Conservation (phyloP, 2,797 vertebrate species). For the Vireo griseus region DNA sequence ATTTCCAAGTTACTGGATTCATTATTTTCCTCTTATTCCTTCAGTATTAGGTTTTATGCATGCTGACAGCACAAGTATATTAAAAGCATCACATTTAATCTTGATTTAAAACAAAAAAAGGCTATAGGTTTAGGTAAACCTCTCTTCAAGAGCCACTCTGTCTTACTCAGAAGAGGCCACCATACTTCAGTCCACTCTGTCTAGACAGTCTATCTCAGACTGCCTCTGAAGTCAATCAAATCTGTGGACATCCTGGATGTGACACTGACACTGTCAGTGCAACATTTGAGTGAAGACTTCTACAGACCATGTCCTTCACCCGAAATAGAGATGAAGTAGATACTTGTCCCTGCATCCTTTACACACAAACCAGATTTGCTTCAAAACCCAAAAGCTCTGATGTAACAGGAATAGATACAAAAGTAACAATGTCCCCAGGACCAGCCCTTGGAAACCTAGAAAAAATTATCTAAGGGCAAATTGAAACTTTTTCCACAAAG, state of each 20-base stretch:
- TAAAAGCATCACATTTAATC: background rate
- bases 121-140: background rate
- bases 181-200: background rate
- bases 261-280: background rate
- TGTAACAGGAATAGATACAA: background rate
- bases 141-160: background rate
- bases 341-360: background rate
- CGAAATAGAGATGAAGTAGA: background rate
- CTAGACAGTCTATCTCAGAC: background rate
- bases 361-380: background rate
- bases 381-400: background rate
- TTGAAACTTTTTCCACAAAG: background rate
- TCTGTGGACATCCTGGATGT: background rate
- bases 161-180: background rate
- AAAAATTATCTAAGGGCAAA: background rate
- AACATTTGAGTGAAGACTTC: background rate
- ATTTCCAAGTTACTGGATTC: background rate
- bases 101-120: background rate
- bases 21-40: background rate
- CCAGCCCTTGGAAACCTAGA: rapidly evolving
- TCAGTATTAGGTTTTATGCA: background rate
- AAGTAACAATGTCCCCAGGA: background rate
- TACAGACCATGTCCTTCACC: background rate
- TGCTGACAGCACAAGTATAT: background rate
- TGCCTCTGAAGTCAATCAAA: background rate